Evolutionary conservation across 2,888 invertebrate species (phyloP), one percentile per base, ranked within the genome.

Genomic region (Craniophora ligustri): DNA sequence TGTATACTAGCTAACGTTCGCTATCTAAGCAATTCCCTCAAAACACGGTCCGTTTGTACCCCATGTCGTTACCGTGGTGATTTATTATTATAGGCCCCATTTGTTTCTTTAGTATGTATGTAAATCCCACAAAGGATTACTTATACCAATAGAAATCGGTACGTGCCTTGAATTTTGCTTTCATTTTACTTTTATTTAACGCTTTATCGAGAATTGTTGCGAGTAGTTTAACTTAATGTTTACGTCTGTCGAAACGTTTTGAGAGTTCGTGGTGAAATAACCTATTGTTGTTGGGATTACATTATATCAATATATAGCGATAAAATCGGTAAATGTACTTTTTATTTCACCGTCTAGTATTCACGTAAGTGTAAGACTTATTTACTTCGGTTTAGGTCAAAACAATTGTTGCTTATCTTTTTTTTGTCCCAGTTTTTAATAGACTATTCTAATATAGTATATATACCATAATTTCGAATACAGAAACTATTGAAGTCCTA

Each of bases 11-110:
- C 5, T 47, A 72, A 61, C 51, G 39, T 58, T 72, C 23, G 46
- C 62, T 65, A 53, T 65, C 57, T 45, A 40, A 68, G 75, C 78
- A 71, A 73, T 80, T 76, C 75, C 75, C 78, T 81, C 81, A 78
- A 78, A 76, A 80, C 75, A 73, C 63, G 67, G 75, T 76, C 75
- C 78, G 83, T 77, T 81, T 75, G 76, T 74, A 77, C 70, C 76
- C 72, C 66, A 77, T 81, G 82, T 78, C 81, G 82, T 79, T 81
- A 78, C 67, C 59, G 67, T 51, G 56, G 72, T 82, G 76, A 85
- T 84, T 82, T 84, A 84, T 79, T 76, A 78, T 84, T 83, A 85
- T 81, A 68, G 79, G 74, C 55, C 62, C 79, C 78, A 76, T 81
- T 82, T 70, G 76, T 79, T 77, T 76, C 75, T 76, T 66, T 74